Base-by-base conservation (phyloP, 2,113 vertebrate species). In the Chroicocephalus ridibundus region DNA sequence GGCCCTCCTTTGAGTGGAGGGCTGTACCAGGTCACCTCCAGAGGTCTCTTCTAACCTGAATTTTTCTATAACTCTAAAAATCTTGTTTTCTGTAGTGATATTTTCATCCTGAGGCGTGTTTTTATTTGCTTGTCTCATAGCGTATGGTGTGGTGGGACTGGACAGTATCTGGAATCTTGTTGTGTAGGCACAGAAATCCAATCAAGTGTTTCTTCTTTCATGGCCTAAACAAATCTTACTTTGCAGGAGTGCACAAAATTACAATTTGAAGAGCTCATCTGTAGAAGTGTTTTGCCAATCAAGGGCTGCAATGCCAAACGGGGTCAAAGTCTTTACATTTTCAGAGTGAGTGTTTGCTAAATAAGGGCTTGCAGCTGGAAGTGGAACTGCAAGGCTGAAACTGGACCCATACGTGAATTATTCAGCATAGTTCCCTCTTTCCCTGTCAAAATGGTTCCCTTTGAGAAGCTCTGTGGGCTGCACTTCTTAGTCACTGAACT, bases 181-280 rank as follows among this genome's bases (percentile, higher is more conserved):
- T 77, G 42, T 89, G 36, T 85, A 86, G 70, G 74, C 42, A 86
- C 51, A 85, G 62, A 80, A 85, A 86, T 80, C 32, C 46, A 94
- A 62, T 91, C 58, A 81, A 93, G 17, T 62, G 31, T 80, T 93
- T 94, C 78, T 93, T 81, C 77, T 55, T 94, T 87, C 49, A 19
- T 0, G 10, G 46, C 49, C 58, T 90, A 66, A 97, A 87, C 75
- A 87, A 80, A 94, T 68, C 46, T 80, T 93, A 25, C 78, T 79
- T 96, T 81, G 11, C 78, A 88, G 87, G 42, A 94, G 55, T 88
- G 54, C 46, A 94, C 88, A 89, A 93, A 89, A 82, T 44, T 86
- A 29, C 46, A 62, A 60, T 90, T 81, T 82, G 62, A 82, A 94
- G 75, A 93, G 70, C 58, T 93, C 75, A 74, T 93, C 82, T 91